Percentiles rank a stretch among this genome's conserved stretches.
phyloP scores from a whole-genome alignment of 2,888 invertebrate genomes.

The Strigamia maritima region DNA sequence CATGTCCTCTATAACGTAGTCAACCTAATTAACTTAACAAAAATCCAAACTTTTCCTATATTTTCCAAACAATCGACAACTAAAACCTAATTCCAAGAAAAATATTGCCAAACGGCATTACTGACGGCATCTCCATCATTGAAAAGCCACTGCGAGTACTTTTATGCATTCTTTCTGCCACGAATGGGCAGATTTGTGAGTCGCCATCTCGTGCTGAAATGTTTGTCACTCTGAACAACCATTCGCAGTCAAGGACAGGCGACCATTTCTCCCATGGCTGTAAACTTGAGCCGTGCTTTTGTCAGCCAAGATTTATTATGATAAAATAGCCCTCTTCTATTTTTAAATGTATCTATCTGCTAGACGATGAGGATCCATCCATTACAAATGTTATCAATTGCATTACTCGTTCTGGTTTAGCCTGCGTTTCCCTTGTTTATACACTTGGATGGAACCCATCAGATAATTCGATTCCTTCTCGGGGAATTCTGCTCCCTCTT shows the following conservation, averaged over 20 bases:
- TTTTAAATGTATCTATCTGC: constrained; percentile 26
- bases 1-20: not conserved
- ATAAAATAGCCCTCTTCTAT: constrained; percentile 8
- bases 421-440: constrained; percentile 28
- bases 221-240: constrained; percentile 23
- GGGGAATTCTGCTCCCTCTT: constrained; percentile 34
- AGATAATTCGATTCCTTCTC: constrained; percentile 32
- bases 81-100: constrained; percentile 3
- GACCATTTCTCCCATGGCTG: not conserved
- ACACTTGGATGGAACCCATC: constrained; percentile 32
- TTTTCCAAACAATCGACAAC: not conserved
- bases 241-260: constrained; percentile 28
- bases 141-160: not conserved
- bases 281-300: not conserved
- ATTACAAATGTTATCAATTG: constrained; percentile 30
- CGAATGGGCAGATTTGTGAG: not conserved
- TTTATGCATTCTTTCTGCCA: not conserved
- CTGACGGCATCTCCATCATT: not conserved
- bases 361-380: constrained; percentile 29
- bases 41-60: too few relatives aligned
- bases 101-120: not conserved
- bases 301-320: constrained; percentile 19
- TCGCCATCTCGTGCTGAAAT: constrained; percentile 7
- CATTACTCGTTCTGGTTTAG: constrained; percentile 26
- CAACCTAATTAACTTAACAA: not conserved